Conservation (phyloP, 2,113 vertebrate species). For the Xyliphius kryptos region DNA sequence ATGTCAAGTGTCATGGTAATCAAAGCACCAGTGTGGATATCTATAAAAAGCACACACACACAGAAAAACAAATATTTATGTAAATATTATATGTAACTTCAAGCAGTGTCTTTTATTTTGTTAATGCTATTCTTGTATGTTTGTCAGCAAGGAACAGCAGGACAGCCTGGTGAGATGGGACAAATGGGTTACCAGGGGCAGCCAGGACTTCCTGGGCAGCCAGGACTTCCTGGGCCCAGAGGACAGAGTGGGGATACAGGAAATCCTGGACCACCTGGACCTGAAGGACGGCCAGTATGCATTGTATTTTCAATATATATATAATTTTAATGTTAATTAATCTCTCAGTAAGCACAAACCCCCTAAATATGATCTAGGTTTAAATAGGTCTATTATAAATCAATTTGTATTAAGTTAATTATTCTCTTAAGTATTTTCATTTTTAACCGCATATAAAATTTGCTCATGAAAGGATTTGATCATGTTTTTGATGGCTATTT, state of each 20-base stretch:
- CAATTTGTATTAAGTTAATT: no score
- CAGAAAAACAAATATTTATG: no score
- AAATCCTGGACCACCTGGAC: slow-evolving; percentile 73
- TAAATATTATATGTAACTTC: background rate
- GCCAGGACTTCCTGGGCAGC: slow-evolving; percentile 70
- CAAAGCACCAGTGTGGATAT: no score
- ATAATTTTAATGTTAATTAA: background rate
- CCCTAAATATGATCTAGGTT: no score
- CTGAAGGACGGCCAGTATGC: slow-evolving; percentile 82
- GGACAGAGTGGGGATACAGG: slow-evolving; percentile 75
- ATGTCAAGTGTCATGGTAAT: no score
- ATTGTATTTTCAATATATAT: slow-evolving; percentile 5
- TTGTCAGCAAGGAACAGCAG: slow-evolving; percentile 84
- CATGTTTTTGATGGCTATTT: no score
- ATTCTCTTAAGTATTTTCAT: no score
- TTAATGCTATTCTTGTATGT: slow-evolving; percentile 48
- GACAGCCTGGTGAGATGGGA: slow-evolving; percentile 76
- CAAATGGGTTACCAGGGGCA: slow-evolving; percentile 74
- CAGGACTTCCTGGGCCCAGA: slow-evolving; percentile 69
- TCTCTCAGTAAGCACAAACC: no score
- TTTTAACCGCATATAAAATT: no score
- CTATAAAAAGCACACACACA: no score
- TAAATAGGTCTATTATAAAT: no score
- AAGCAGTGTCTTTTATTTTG: slow-evolving; percentile 1
- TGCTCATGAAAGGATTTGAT: no score